Evolutionary conservation across 2,113 vertebrate species (phyloP).

Genomic region (Benitochromis conjunctus): DNA sequence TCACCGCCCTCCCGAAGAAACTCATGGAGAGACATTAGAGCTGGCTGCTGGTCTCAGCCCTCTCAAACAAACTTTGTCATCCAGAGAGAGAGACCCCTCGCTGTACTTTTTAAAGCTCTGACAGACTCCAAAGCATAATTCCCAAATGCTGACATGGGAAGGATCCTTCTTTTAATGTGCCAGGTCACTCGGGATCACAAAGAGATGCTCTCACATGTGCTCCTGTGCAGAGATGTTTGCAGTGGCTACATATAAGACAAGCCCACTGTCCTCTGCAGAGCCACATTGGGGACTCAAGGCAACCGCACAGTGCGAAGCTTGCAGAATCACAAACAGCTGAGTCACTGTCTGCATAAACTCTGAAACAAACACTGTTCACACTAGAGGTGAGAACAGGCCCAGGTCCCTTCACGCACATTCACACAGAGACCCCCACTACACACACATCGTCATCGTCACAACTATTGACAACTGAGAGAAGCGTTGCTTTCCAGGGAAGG

Average conservation of each 20-base stretch:
- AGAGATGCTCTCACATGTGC: not conserved
- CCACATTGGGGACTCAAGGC: slow-evolving; percentile 8
- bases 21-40: slow-evolving; percentile 74
- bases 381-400: slow-evolving; percentile 22
- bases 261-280: slow-evolving; percentile 31
- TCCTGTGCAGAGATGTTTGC: slow-evolving; percentile 1
- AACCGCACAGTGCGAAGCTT: not conserved
- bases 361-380: slow-evolving; percentile 20
- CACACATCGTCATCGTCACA: not conserved
- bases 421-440: not conserved
- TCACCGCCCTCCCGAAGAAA: slow-evolving; percentile 74
- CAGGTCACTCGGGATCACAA: not conserved
- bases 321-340: slow-evolving; percentile 39
- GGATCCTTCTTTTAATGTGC: not conserved
- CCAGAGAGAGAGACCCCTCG: not conserved
- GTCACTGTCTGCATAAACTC: slow-evolving; percentile 45
- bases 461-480: slow-evolving; percentile 21
- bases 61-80: slow-evolving; percentile 29
- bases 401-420: not conserved
- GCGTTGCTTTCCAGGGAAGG: slow-evolving; percentile 1
- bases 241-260: not conserved
- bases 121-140: slow-evolving; percentile 8
- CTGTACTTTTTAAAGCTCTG: slow-evolving; percentile 27
- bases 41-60: slow-evolving; percentile 10
- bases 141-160: slow-evolving; percentile 1